Percentiles rank a stretch among this genome's conserved stretches.
phyloP scores from a whole-genome alignment of 2,888 invertebrate genomes.

The Clostera curtula region DNA sequence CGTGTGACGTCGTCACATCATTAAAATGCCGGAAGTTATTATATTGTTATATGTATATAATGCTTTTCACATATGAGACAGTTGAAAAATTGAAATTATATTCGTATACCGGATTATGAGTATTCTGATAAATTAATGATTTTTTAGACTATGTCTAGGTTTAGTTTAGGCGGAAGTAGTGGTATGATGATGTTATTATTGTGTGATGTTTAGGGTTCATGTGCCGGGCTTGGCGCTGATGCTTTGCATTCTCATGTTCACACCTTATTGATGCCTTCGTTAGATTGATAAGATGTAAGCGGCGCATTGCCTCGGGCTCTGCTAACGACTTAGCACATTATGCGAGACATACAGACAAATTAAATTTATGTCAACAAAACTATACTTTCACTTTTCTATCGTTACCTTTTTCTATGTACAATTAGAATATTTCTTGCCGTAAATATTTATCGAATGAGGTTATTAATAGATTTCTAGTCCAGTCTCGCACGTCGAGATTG shows the following conservation, averaged over 20 bases:
- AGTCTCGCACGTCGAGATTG: too few relatives aligned
- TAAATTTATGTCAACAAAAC: too few relatives aligned
- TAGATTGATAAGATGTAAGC: constrained; percentile 38
- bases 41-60: constrained; percentile 69
- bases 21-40: constrained; percentile 26
- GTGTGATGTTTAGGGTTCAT: constrained; percentile 46
- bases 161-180: constrained; percentile 61
- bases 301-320: constrained; percentile 30
- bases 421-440: too few relatives aligned
- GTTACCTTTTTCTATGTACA: too few relatives aligned
- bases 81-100: constrained; percentile 32
- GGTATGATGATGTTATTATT: constrained; percentile 54
- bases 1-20: constrained; percentile 10
- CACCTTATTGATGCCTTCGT: constrained; percentile 62
- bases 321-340: too few relatives aligned
- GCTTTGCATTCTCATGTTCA: constrained; percentile 42
- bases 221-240: constrained; percentile 33
- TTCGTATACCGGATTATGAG: constrained; percentile 23
- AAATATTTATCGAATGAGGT: too few relatives aligned
- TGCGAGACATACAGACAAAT: too few relatives aligned
- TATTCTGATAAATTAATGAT: constrained; percentile 25
- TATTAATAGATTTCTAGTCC: too few relatives aligned
- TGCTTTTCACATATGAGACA: constrained; percentile 43
- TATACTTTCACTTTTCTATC: too few relatives aligned
- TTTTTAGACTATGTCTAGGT: constrained; percentile 53